phyloP scores from a whole-genome alignment of 2,888 invertebrate genomes.

The Tenthredo distinguenda region DNA sequence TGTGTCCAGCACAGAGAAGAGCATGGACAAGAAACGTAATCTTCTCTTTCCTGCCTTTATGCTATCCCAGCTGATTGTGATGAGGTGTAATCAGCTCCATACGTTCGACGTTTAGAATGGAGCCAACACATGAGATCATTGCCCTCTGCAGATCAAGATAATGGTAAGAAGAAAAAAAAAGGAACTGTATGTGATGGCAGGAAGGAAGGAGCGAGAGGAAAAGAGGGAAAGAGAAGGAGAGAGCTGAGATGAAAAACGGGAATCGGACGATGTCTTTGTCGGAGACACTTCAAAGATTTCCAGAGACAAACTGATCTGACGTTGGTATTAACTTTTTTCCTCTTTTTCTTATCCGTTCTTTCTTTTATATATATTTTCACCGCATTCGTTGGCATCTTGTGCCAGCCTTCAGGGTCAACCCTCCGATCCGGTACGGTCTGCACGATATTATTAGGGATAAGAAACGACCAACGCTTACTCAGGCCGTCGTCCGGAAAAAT shows the following conservation, averaged over 20 bases:
- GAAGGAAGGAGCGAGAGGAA: neutral
- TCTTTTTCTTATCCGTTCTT: neutral
- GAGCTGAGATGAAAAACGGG: slow-evolving; percentile 17
- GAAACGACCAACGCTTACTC: slow-evolving; percentile 41
- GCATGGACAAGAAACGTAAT: neutral
- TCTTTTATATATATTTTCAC: slow-evolving; percentile 31
- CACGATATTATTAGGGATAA: slow-evolving; percentile 45
- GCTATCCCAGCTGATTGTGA: neutral
- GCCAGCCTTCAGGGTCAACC: slow-evolving; percentile 33
- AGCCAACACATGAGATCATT: neutral
- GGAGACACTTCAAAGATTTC: slow-evolving; percentile 40
- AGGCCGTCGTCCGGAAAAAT: slow-evolving; percentile 36
- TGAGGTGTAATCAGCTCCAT: neutral
- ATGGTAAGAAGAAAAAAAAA: neutral
- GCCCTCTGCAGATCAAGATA: neutral
- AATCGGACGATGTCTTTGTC: slow-evolving; percentile 40
- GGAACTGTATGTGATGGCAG: neutral
- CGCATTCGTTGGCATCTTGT: slow-evolving; percentile 24
- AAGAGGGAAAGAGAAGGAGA: neutral
- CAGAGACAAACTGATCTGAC: slow-evolving; percentile 26
- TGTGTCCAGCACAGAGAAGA: neutral
- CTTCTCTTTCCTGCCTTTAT: neutral
- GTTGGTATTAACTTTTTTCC: slow-evolving; percentile 37
- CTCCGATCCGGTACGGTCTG: slow-evolving; percentile 37
- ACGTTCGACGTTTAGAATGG: neutral